phyloP scores from a whole-genome alignment of 2,797 vertebrate genomes.

The Gallinago solitaria region DNA sequence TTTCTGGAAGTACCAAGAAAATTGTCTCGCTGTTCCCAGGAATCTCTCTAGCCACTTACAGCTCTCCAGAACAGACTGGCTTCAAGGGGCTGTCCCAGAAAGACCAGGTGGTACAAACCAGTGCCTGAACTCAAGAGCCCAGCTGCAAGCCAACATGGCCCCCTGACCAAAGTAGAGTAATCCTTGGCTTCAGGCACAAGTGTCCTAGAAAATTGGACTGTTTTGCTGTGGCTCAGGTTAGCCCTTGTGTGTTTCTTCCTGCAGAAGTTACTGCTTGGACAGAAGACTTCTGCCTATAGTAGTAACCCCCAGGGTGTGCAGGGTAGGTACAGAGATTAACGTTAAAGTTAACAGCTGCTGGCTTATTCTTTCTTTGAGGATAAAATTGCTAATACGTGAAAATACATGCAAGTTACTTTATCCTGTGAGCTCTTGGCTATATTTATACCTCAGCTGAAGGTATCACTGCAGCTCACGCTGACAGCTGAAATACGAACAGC shows the following conservation, averaged over 20 bases:
- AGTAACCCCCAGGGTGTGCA: background rate
- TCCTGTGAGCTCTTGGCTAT: background rate
- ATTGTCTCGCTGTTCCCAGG: background rate
- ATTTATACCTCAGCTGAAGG: background rate
- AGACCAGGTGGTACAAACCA: background rate
- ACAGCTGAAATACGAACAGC: constrained; percentile 3
- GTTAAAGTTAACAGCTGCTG: background rate
- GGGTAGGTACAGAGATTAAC: background rate
- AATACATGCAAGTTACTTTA: background rate
- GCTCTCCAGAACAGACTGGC: background rate
- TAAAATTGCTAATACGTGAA: background rate
- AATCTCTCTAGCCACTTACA: background rate
- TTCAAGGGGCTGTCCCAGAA: background rate
- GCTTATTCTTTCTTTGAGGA: background rate
- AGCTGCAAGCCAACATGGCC: background rate
- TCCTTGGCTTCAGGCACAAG: background rate
- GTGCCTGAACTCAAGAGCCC: background rate
- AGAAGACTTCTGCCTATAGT: background rate
- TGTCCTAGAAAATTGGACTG: background rate
- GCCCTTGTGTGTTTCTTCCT: background rate
- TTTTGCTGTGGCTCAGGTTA: background rate
- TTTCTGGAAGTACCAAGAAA: background rate
- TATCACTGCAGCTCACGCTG: background rate
- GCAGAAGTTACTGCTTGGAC: background rate
- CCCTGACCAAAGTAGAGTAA: background rate